These are phyloP conservation scores for Pachypanchax playfairii DNA, from an alignment of 2,113 vertebrate genomes.

Conservation along the genomic window DNA sequence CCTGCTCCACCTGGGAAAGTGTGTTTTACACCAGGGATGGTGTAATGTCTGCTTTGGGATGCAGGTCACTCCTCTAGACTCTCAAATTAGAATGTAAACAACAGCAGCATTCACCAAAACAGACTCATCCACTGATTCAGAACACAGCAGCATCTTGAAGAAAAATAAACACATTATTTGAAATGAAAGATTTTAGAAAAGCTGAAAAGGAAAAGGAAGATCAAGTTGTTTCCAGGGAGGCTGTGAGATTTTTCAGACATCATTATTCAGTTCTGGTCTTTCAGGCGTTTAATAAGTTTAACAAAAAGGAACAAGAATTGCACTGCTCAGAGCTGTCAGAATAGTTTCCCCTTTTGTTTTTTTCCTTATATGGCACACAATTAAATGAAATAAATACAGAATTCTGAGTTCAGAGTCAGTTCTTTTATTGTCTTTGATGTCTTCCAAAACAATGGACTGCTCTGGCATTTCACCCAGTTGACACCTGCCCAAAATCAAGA, in stretches of 20 bases:
- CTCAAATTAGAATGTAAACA: conserved; percentile 48
- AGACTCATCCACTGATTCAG: conserved; percentile 23
- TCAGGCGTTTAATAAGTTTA: background rate
- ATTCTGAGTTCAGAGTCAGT: background rate
- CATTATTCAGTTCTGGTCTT: conserved; percentile 4
- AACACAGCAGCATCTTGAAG: background rate
- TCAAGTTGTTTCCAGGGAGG: background rate
- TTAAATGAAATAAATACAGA: background rate
- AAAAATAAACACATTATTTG: conserved; percentile 16
- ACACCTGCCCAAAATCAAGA: background rate
- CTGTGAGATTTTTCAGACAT: background rate
- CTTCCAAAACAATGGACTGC: background rate
- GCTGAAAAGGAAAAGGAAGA: background rate
- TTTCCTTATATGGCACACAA: background rate
- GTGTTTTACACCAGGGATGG: conserved; percentile 6
- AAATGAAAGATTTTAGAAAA: conserved; percentile 28
- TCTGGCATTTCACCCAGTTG: background rate
- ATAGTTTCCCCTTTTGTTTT: background rate
- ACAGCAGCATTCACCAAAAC: conserved; percentile 7
- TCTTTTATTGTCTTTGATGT: background rate
- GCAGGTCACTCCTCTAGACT: conserved; percentile 34
- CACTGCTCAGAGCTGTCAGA: background rate
- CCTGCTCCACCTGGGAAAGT: conserved; percentile 25
- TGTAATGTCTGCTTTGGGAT: conserved; percentile 45
- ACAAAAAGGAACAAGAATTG: background rate